These are phyloP conservation scores for Epinephelus fuscoguttatus DNA, from an alignment of 2,113 vertebrate genomes.

Conservation along the genomic window DNA sequence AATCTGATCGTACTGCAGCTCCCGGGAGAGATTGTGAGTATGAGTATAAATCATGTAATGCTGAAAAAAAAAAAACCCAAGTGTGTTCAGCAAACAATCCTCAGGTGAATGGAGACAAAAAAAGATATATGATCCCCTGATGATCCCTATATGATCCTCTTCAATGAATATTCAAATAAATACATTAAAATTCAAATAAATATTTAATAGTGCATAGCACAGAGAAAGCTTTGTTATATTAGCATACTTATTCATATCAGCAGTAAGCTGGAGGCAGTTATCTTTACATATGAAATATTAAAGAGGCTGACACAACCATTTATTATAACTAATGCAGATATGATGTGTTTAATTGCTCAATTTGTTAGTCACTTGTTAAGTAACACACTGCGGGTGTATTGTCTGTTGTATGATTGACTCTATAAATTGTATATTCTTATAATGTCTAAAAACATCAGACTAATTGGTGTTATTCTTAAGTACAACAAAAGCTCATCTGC, in stretches of 20 bases:
- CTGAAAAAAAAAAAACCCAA: constrained; percentile 10
- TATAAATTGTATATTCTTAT: not conserved
- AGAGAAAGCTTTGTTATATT: constrained; percentile 25
- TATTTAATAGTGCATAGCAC: constrained; percentile 41
- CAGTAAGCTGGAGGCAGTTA: constrained; percentile 41
- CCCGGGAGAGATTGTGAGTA: constrained; percentile 35
- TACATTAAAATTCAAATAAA: constrained; percentile 29
- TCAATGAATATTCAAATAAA: constrained; percentile 56
- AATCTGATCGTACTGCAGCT: constrained; percentile 52
- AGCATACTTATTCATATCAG: constrained; percentile 42
- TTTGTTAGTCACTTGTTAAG: constrained; percentile 53
- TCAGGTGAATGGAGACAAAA: constrained; percentile 38
- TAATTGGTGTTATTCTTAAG: not conserved
- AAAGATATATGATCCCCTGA: constrained; percentile 1
- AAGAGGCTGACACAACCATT: constrained; percentile 55
- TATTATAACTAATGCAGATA: constrained; percentile 51
- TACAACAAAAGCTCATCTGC: not conserved
- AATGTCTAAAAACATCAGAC: constrained; percentile 4
- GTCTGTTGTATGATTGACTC: constrained; percentile 11
- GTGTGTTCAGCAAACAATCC: constrained; percentile 43
- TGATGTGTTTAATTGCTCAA: constrained; percentile 44
- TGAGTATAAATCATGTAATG: constrained; percentile 53
- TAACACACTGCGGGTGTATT: constrained; percentile 19
- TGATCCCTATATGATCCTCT: constrained; percentile 15
- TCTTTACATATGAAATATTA: constrained; percentile 53